Percentiles rank a stretch among this genome's conserved stretches.
phyloP scores from a whole-genome alignment of 2,888 invertebrate species.

The Caenorhabditis panamensis region DNA sequence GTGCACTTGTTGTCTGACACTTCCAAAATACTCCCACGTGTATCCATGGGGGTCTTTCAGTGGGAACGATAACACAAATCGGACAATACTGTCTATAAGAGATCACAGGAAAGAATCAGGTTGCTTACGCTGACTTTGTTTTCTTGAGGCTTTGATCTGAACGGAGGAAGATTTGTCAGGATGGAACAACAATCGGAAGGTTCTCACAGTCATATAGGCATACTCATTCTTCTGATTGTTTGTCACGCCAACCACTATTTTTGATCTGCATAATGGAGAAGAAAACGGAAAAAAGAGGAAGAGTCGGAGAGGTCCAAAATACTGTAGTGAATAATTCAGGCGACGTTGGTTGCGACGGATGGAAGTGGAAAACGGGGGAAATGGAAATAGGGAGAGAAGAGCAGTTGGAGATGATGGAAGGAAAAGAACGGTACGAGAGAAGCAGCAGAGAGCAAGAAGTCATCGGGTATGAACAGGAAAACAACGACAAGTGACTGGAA shows the following conservation, averaged over 20 bases:
- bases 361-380: slow-evolving; percentile 13
- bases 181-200: not conserved
- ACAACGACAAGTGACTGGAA: too few relatives aligned
- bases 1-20: too few relatives aligned
- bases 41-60: too few relatives aligned
- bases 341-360: not conserved
- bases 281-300: slow-evolving; percentile 1
- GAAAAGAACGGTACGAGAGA: not conserved
- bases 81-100: too few relatives aligned
- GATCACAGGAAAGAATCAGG: too few relatives aligned
- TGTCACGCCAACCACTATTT: slow-evolving; percentile 19
- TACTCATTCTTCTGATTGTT: not conserved
- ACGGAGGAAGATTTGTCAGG: not conserved
- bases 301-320: slow-evolving; percentile 29
- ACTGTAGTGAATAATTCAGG: slow-evolving; percentile 46
- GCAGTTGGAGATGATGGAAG: not conserved
- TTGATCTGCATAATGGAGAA: slow-evolving; percentile 48
- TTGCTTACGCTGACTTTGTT: too few relatives aligned
- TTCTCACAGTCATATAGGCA: slow-evolving; percentile 1
- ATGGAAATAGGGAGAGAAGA: slow-evolving; percentile 8
- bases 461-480: too few relatives aligned
- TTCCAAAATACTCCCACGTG: too few relatives aligned
- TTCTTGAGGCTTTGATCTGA: not conserved
- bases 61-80: too few relatives aligned
- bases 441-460: not conserved